Percentiles rank a stretch among this genome's conserved stretches.
Evolutionary conservation across 2,888 invertebrate genomes (phyloP).

Genomic region (Clistopyga incitator): DNA sequence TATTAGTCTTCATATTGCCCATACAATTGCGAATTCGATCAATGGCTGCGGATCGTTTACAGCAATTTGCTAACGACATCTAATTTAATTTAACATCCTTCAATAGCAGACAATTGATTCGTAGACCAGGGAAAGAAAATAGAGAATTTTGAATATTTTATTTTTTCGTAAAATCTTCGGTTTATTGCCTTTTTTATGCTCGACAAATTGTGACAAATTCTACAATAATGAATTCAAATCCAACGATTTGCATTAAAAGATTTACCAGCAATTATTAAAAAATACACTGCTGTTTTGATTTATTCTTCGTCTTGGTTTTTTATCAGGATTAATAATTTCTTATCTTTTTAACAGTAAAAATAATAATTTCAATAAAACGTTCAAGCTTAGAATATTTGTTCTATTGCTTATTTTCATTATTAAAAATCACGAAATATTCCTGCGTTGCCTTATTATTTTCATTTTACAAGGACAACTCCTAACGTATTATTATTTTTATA

Average conservation of each 20-base stretch:
- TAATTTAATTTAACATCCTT: neutral
- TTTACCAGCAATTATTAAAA: no score
- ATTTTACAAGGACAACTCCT: conserved; percentile 11
- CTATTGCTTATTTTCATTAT: neutral
- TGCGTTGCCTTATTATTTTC: neutral
- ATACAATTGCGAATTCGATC: neutral
- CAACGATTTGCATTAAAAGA: no score
- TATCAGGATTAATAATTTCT: no score
- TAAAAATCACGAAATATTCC: no score
- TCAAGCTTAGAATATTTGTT: neutral
- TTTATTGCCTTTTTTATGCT: no score
- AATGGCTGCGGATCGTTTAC: neutral
- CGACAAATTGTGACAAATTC: neutral
- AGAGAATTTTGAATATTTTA: neutral
- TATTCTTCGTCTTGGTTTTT: no score
- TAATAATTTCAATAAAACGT: no score
- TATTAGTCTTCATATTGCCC: neutral
- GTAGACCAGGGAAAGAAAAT: neutral
- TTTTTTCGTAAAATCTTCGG: no score
- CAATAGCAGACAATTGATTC: neutral
- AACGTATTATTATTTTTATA: conserved; percentile 38
- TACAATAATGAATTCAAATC: no score
- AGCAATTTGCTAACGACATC: neutral
- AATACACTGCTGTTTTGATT: no score
- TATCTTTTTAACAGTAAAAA: no score